Conservation (phyloP, 1,140 invertebrate species). For the Rhagoletis zephyria region DNA sequence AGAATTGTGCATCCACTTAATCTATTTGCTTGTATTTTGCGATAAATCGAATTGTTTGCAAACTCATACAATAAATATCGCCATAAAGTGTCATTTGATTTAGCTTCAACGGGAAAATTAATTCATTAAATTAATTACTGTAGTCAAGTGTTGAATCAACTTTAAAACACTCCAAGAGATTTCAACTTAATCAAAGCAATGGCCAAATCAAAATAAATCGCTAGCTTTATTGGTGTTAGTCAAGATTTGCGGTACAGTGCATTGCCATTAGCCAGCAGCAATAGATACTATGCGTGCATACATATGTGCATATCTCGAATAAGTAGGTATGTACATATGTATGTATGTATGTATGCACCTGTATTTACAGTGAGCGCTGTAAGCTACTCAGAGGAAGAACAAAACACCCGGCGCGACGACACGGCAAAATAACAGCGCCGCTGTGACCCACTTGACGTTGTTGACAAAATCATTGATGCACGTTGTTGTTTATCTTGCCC, state of each 20-base stretch:
- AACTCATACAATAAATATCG: neutral
- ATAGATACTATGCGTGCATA: neutral
- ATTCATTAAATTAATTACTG: conserved; percentile 36
- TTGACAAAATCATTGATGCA: conserved; percentile 22
- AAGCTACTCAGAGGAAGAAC: neutral
- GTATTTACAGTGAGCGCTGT: neutral
- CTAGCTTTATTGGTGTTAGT: neutral
- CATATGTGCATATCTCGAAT: neutral
- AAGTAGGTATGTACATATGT: neutral
- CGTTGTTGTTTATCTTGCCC: conserved; percentile 22
- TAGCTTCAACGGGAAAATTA: neutral
- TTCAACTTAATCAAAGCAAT: conserved; percentile 48
- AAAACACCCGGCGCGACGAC: neutral
- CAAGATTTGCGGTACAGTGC: conserved; percentile 8
- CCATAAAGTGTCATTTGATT: conserved; percentile 21
- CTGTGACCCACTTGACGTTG: conserved; percentile 16
- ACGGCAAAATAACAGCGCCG: neutral
- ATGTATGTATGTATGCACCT: no score
- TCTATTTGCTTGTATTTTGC: conserved; percentile 12
- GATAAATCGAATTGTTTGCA: neutral
- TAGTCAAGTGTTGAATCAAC: conserved; percentile 42
- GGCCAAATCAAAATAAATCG: conserved; percentile 41
- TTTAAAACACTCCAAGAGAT: conserved; percentile 32
- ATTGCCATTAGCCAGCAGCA: neutral
- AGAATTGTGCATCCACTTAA: conserved; percentile 19